Evolutionary conservation across 35 echinoderm and acorn worm genomes (phyloP), one percentile per base, ranked within the genome.

Genomic region (Lytechinus pictus): DNA sequence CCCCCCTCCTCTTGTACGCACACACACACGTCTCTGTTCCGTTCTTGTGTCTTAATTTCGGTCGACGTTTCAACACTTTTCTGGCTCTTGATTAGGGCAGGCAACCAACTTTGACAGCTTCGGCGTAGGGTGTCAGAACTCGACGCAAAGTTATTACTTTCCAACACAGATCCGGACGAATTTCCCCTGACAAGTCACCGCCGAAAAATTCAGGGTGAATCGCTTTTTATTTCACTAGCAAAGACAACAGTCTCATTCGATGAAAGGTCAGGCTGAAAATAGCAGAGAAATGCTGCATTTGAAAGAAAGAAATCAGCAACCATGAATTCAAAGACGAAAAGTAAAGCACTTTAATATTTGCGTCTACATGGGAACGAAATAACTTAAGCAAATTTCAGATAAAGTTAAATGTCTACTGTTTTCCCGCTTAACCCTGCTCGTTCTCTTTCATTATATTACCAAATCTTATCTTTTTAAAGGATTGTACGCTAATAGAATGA

Each of bases 61-160:
- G 88, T 54, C 88, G 88, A 90, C 88, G 52, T 90, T 90, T 90
- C 88, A 90, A 90, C 88, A 90, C 88, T 90, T 44, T 90, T 90
- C 88, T 54, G 28, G 28, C 52, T 90, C 88, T 54, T 54, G 88
- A 44, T 90, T 54, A 90, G 29, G 88, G 16, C 52, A 44, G 16
- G 29, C 88, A 90, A 90, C 88, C 88, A 90, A 52, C 52, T 52
- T 52, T 90, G 88, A 90, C 88, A 90, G 88, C 16, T 90, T 90
- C 52, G 88, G 29, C 29, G 88, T 90, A 24, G 29, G 29, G 52
- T 52, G 88, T 90, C 29, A 52, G 29, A 90, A 90, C 88, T 44
- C 88, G 88, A 90, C 29, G 88, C 88, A 90, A 54, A 44, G 88
- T 54, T 52, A 90, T 90, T 90, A 90, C 88, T 54, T 90, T 44